Evolutionary conservation across 2,797 vertebrate genomes (phyloP), one percentile per base, ranked within the genome.

Genomic region (Siniperca undulata): DNA sequence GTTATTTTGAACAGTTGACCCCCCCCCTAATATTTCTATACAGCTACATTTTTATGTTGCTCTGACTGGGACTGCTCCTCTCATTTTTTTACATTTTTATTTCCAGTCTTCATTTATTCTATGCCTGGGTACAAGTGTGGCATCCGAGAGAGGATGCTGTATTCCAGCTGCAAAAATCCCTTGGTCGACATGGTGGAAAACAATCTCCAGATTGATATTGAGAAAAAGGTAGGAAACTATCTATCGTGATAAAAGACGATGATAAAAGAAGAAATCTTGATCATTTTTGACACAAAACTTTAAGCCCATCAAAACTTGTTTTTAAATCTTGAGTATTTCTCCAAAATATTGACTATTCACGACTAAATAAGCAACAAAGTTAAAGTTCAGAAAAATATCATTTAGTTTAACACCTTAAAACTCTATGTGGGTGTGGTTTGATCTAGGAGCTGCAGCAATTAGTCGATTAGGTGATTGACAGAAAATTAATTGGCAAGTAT

Each of bases 61-160:
- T 62, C n/a, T n/a, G 3, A 58, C 42, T 40, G 10, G 2, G 0
- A 2, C 2, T 9, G 0, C 44, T 56, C 7, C 5, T 65, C 56
- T 48, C 7, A 14, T 40, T 46, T 50, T 27, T 36, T 16, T 44
- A 22, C 52, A 24, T 30, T 16, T 22, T 36, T 71, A 2, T 52
- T 58, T 91, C 30, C 94, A 99, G 98, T 99, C 90, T 99, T 99
- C 95, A 98, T 99, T 92, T 99, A 99, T 93, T 99, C 98, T 65
- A 99, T 99, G 98, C 98, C 98, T 13, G 98, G 98, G 5, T 99
- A 99, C 88, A 97, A 93, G 22, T 99, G 98, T 86, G 97, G 97
- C 91, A 99, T 99, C 96, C 95, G 94, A 87, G 98, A 99, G 91
- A 96, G 98, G 90, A 99, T 99, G 98, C 95, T 99, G 4, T 99